Conservation (phyloP, 92 coral and sea anemone species). For the Micromussa lordhowensis region DNA sequence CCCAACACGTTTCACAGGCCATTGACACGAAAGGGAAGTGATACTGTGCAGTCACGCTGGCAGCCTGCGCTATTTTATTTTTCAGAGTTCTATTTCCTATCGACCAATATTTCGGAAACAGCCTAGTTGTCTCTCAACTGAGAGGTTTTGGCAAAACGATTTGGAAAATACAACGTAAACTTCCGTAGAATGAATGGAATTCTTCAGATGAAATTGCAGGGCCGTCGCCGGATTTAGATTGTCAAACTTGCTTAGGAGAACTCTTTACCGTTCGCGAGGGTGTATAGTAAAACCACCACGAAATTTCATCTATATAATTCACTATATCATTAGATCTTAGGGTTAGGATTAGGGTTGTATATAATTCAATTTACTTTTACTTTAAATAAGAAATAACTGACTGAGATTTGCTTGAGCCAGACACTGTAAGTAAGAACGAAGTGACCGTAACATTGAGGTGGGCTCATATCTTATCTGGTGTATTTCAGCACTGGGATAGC, state of each 20-base stretch:
- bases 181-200: not conserved
- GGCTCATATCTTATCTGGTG: no score
- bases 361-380: no score
- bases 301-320: no score
- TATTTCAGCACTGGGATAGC: not conserved
- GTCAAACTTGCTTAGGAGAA: not conserved
- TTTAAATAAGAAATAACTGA: no score
- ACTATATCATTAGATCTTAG: no score
- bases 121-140: not conserved
- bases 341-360: no score
- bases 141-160: not conserved
- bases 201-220: not conserved
- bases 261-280: not conserved
- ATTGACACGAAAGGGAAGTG: not conserved
- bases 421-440: no score
- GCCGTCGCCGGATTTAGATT: not conserved
- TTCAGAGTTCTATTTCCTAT: not conserved
- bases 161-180: not conserved
- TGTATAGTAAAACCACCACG: no score
- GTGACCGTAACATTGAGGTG: no score
- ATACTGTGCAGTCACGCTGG: not conserved
- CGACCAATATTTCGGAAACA: not conserved
- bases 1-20: constrained; percentile 1
- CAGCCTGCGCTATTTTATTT: not conserved
- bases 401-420: no score